Base-by-base conservation (phyloP, 2,113 vertebrate genomes). In the Lethenteron reissneri region DNA sequence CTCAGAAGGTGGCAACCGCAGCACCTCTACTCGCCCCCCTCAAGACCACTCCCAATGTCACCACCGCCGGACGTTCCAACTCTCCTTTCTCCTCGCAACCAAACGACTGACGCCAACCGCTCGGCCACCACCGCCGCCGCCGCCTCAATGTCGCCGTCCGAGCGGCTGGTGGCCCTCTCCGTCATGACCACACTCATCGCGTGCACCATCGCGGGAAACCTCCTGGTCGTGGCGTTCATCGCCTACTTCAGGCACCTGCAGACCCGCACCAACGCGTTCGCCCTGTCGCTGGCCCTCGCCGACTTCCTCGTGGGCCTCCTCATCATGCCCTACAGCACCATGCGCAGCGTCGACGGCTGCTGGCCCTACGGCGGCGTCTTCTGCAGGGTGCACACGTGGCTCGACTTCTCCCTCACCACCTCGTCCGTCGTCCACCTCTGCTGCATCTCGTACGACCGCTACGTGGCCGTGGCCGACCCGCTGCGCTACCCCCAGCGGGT, bases 361-460 rank as follows among this genome's bases (percentile, higher is more conserved):
- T 82, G 79, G 78, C 41, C 41, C 41, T 82, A 77, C 74, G 80
- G 80, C 0, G 77, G 78, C 70, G 56, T 74, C 74, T 76, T 79
- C 71, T 80, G 79, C 57, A 73, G 15, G 19, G 69, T 79, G 57
- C 78, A 82, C 2, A 79, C 76, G 1, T 82, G 79, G 71, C 72
- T 81, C 72, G 81, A 82, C 74, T 80, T 75, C 0, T 12, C 81
- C 2, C 79, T 82, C 72, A 81, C 78, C 74, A 74, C 81, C 72
- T 75, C 73, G 12, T 81, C 78, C 25, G 72, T 80, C 71, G 78
- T 81, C 69, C 81, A 81, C 1, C 77, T 80, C 56, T 82, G 78
- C 72, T 83, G 80, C 56, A 80, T 81, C 74, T 82, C 80, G 69
- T 73, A 78, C 21, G 78, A 81, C 73, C 68, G 75, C 11, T 78